Evolutionary conservation across 92 coral and sea anemone species (phyloP).

Genomic region (Pocillopora grandis): DNA sequence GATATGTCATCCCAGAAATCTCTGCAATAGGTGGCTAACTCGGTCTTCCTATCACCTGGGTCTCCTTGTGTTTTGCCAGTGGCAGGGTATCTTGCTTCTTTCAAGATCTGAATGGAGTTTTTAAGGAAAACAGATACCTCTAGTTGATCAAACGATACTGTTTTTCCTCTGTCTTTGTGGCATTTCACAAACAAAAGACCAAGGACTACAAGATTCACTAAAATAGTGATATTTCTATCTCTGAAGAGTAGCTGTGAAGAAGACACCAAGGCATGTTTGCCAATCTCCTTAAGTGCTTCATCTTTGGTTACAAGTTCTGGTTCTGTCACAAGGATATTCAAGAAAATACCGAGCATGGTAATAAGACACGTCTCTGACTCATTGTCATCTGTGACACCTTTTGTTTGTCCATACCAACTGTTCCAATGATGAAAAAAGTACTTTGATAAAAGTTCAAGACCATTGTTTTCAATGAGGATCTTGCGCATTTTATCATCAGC

Average conservation of each 20-base stretch:
- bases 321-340: conserved; percentile 86
- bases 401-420: conserved; percentile 18
- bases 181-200: conserved; percentile 72
- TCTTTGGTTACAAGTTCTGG: conserved; percentile 51
- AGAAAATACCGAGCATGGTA: conserved; percentile 72
- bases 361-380: conserved; percentile 61
- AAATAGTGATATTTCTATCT: conserved; percentile 31
- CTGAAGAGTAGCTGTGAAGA: conserved; percentile 33
- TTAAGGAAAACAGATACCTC: conserved; percentile 31
- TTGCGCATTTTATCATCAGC: conserved; percentile 81
- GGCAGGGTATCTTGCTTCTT: conserved; percentile 38
- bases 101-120: conserved; percentile 55
- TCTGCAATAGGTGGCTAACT: conserved; percentile 22
- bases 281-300: conserved; percentile 49
- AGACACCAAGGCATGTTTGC: conserved; percentile 31
- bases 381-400: conserved; percentile 8
- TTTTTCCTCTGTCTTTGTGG: conserved; percentile 5
- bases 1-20: conserved; percentile 62
- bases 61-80: not conserved
- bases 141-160: not conserved
- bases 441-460: conserved; percentile 50
- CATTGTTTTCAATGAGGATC: conserved; percentile 62
- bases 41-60: not conserved
- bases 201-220: conserved; percentile 68
- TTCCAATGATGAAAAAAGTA: conserved; percentile 73